These are phyloP conservation scores for Mormyrus hasselquistii DNA, from an alignment of 2,797 vertebrate genomes.

Conservation along the genomic window DNA sequence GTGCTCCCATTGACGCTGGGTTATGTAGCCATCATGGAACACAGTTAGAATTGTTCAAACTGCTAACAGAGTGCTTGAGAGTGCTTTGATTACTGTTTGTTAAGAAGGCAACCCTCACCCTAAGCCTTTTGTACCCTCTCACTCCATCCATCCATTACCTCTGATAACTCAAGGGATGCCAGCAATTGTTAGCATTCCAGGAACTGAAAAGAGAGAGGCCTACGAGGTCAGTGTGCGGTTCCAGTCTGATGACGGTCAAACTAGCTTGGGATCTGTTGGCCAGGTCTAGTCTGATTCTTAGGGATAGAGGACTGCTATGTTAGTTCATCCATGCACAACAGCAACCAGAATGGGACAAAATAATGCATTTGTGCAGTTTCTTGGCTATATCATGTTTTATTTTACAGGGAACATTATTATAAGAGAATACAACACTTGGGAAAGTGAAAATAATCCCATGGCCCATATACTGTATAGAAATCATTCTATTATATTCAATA, in stretches of 20 bases:
- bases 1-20: no score
- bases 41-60: neutral
- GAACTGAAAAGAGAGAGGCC: slow-evolving; percentile 12
- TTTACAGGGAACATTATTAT: neutral
- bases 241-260: slow-evolving; percentile 37
- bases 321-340: neutral
- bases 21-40: neutral
- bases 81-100: neutral
- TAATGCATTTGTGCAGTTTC: neutral
- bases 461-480: neutral
- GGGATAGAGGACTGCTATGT: neutral
- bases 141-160: slow-evolving; percentile 25
- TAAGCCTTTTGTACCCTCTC: neutral
- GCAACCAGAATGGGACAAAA: neutral
- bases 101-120: neutral
- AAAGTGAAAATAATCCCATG: neutral
- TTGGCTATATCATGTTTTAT: neutral
- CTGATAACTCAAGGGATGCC: slow-evolving; percentile 39
- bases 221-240: slow-evolving; percentile 28
- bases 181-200: slow-evolving; percentile 51
- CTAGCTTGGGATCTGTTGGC: slow-evolving; percentile 25
- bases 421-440: neutral
- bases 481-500: no score
- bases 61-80: neutral
- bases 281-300: neutral